Base-by-base conservation (phyloP, 2,888 invertebrate genomes). In the Holacanthella duospinosa region DNA sequence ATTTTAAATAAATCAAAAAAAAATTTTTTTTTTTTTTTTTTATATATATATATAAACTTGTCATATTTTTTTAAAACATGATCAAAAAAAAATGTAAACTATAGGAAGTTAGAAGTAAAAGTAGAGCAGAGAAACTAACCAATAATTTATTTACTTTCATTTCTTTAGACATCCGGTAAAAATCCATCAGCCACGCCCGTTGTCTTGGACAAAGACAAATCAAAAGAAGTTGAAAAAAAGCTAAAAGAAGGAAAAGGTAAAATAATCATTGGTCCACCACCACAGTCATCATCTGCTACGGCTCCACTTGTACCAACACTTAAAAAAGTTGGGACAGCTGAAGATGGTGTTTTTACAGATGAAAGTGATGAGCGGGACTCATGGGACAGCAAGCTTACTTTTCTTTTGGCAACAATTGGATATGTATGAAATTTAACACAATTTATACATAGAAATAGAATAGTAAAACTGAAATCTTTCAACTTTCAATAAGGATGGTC, bases 381-480 rank as follows among this genome's bases (percentile, higher is more conserved):
- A 56, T 93, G 93, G 93, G 93, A 93, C 77, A 91, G 88, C 77
- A 93, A 93, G 78, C 80, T 93, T 63, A 93, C 93, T 59, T 94
- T 93, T 77, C 81, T 94, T 24, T 77, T 94, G 71, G 93, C 93
- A 0, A 93, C 93, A n/a, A 88, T 94, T 48, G 92, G 92, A 4
- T 93, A 93, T 74, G n/a, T n/a, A n/a, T n/a, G n/a, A n/a, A n/a
- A n/a, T n/a, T n/a, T n/a, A n/a, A n/a, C n/a, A n/a, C n/a, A n/a
- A n/a, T n/a, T n/a, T n/a, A n/a, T n/a, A n/a, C n/a, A n/a, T n/a
- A n/a, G n/a, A n/a, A n/a, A n/a, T n/a, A n/a, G n/a, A n/a, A n/a
- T n/a, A n/a, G n/a, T n/a, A n/a, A n/a, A n/a, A n/a, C n/a, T n/a
- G n/a, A n/a, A n/a, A n/a, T n/a, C n/a, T n/a, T n/a, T n/a, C n/a